A percentile compares a stretch with the other conserved stretches of the same genome.
Conservation (phyloP, 2,797 vertebrate species). For the Xenops minutus region DNA sequence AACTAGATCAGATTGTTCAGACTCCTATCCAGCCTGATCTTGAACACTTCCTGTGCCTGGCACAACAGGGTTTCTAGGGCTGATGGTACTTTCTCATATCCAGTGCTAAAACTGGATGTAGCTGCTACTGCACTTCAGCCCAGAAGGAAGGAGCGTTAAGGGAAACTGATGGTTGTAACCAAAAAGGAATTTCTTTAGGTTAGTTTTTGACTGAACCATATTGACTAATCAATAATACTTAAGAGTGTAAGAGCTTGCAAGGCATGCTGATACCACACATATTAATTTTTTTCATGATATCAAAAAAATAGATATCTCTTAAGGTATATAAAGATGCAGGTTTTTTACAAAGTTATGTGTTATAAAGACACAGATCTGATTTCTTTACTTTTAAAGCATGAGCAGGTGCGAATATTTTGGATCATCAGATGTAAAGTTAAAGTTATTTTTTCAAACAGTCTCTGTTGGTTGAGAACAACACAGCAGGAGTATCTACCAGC, state of each 20-base stretch:
- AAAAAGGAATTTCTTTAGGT: neutral
- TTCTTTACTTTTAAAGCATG: neutral
- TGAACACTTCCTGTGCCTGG: neutral
- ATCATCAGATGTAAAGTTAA: neutral
- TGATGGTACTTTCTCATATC: neutral
- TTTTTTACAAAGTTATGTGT: neutral
- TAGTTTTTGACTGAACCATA: neutral
- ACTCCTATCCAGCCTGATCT: neutral
- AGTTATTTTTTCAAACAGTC: neutral
- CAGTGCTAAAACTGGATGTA: neutral
- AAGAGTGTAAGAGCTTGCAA: neutral
- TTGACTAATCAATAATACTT: neutral
- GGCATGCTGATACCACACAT: neutral
- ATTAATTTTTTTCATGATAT: neutral
- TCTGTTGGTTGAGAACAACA: neutral
- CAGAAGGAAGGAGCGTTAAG: neutral
- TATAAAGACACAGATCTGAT: neutral
- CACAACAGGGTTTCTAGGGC: neutral
- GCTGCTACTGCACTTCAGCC: neutral
- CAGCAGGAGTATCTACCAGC: neutral
- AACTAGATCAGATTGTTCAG: neutral
- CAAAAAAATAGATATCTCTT: neutral
- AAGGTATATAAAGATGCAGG: neutral
- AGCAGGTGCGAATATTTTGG: neutral
- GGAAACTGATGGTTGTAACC: neutral